Evolutionary conservation across 2,888 invertebrate species (phyloP).

Genomic region (Euproctis similis): DNA sequence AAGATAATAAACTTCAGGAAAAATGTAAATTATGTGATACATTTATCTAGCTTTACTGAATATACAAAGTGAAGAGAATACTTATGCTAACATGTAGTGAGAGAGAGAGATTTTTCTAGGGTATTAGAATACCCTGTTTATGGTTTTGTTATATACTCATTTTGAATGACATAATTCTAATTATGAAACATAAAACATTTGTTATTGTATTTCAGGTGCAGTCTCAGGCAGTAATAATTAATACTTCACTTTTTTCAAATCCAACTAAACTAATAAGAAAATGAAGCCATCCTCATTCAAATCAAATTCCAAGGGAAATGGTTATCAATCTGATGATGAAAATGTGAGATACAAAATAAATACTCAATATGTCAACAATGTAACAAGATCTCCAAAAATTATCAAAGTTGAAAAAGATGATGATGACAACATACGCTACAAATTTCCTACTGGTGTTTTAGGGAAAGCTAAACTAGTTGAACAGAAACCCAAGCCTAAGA

Average conservation of each 20-base stretch:
- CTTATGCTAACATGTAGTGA: too few relatives aligned
- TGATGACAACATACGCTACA: conserved; percentile 54
- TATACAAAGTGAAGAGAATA: too few relatives aligned
- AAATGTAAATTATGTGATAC: too few relatives aligned
- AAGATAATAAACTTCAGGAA: too few relatives aligned
- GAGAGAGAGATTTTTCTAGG: too few relatives aligned
- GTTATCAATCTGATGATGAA: conserved; percentile 61
- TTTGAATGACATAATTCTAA: too few relatives aligned
- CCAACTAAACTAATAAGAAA: conserved; percentile 11
- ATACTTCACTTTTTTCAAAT: too few relatives aligned
- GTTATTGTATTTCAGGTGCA: conserved; percentile 17
- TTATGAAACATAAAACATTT: neutral
- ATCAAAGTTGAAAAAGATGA: conserved; percentile 29
- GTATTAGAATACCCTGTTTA: too few relatives aligned
- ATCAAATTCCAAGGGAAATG: conserved; percentile 38
- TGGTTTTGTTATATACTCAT: too few relatives aligned
- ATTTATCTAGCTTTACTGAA: too few relatives aligned
- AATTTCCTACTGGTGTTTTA: conserved; percentile 41
- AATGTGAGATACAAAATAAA: conserved; percentile 60
- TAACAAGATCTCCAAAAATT: conserved; percentile 24
- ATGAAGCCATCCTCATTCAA: conserved; percentile 44
- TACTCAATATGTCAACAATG: conserved; percentile 40
- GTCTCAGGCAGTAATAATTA: conserved; percentile 2
- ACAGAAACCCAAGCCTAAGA: conserved; percentile 51
- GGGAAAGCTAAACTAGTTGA: conserved; percentile 36